Evolutionary conservation across 1,140 invertebrate genomes (phyloP), one percentile per base, ranked within the genome.

Genomic region (Rhysida immarginata): DNA sequence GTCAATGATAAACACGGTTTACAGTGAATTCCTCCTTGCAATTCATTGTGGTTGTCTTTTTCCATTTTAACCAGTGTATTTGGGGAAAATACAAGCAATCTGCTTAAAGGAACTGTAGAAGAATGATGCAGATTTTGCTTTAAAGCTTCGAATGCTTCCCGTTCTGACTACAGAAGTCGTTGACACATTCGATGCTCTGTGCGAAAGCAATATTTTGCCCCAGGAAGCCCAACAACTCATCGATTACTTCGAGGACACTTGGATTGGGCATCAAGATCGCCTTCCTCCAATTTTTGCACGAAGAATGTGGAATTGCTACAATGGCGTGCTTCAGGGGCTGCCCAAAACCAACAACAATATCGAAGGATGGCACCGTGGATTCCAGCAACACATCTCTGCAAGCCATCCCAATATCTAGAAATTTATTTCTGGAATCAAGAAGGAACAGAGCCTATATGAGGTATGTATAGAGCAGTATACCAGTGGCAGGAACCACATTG

Each of bases 211-310:
- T 41, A 8, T 8, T 11, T 52, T 14, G 8, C 50, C 25, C 8
- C 8, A 8, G 26, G 50, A 52, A 27, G 50, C 27, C 8, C 14
- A 35, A 24, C 24, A 8, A 27, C 8, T 52, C 5, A 11, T 27
- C 35, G 50, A 52, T 35, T 52, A 52, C 26, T 52, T 52, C 26
- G 50, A 52, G 26, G 50, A 52, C 20, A 52, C 50, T 42, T 52
- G 25, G 50, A 52, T 52, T 52, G 50, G 50, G 11, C 11, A 24
- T n/a, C 11, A 27, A 42, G 16, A 21, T 11, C 50, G 50, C 26
- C 24, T 8, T 8, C 50, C 50, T 14, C 50, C 50, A 8, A 8
- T 8, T n/a, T 24, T 52, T 52, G 14, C 50, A 16, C 50, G 26
- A 8, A 8, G n/a, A 16, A 11, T 52, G 25, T 52, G 50, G 50